These are phyloP conservation scores for Hemibagrus wyckioides DNA, from an alignment of 2,113 vertebrate genomes.

Conservation along the genomic window DNA sequence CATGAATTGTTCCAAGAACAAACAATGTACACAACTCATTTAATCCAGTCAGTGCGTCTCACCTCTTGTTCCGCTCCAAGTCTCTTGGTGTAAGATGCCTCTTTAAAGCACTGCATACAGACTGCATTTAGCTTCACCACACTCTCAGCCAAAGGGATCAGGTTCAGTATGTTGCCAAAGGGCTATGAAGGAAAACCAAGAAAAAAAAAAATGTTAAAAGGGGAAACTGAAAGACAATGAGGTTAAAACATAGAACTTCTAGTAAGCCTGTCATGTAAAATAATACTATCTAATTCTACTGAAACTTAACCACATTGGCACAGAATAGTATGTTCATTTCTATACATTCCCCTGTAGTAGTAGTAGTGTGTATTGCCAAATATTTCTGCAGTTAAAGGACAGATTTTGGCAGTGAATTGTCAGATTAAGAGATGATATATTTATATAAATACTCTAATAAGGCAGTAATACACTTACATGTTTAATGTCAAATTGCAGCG, in stretches of 20 bases:
- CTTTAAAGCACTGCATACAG: slow-evolving; percentile 93
- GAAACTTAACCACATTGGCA: not conserved
- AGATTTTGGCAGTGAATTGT: no score
- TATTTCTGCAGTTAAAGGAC: not conserved
- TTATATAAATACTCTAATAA: no score
- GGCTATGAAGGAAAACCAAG: slow-evolving; percentile 67
- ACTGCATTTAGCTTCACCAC: slow-evolving; percentile 96
- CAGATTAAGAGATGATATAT: no score
- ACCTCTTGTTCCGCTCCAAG: slow-evolving; percentile 91
- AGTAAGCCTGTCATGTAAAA: not conserved
- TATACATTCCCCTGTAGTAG: not conserved
- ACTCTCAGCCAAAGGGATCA: slow-evolving; percentile 90
- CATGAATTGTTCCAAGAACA: not conserved
- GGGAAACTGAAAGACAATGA: not conserved
- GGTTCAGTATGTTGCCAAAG: slow-evolving; percentile 90
- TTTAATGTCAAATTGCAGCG: not conserved
- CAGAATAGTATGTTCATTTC: not conserved
- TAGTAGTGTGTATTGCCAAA: not conserved
- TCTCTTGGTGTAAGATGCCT: slow-evolving; percentile 94
- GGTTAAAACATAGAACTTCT: not conserved
- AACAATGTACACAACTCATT: not conserved
- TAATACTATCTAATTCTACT: not conserved
- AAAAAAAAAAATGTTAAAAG: slow-evolving; percentile 11
- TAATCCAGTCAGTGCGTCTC: slow-evolving; percentile 35
- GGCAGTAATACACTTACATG: not conserved